Percentiles rank a stretch among this genome's conserved stretches.
Evolutionary conservation across 2,113 vertebrate genomes (phyloP).

Genomic region (Etheostoma cragini): DNA sequence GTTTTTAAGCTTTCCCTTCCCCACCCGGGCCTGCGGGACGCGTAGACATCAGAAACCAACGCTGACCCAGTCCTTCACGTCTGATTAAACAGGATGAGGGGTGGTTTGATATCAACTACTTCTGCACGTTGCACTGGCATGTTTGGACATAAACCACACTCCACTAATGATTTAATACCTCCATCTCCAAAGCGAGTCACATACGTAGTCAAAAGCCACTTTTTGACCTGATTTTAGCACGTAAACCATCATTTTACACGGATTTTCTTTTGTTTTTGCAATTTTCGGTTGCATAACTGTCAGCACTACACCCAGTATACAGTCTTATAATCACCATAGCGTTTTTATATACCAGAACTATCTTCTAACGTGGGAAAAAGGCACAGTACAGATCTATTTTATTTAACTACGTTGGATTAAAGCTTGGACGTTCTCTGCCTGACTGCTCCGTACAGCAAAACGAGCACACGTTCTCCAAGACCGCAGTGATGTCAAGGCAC

Average conservation of each 20-base stretch:
- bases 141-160: not conserved
- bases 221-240: accelerated
- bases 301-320: accelerated
- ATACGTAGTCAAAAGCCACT: accelerated
- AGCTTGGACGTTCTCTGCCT: accelerated
- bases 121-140: not conserved
- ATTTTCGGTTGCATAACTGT: not conserved
- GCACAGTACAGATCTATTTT: accelerated
- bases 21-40: slow-evolving; percentile 31
- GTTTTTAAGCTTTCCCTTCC: not conserved
- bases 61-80: accelerated
- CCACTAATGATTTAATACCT: not conserved
- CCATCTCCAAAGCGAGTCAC: not conserved
- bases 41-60: accelerated
- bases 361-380: not conserved
- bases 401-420: not conserved
- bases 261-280: not conserved
- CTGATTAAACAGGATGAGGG: accelerated
- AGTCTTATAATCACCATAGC: accelerated
- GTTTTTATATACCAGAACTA: accelerated
- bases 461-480: slow-evolving; percentile 5
- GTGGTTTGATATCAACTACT: not conserved
- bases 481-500: slow-evolving; percentile 20
- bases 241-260: no score
- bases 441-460: slow-evolving; percentile 2